Evolutionary conservation across 2,888 invertebrate species (phyloP).

Genomic region (Galerucella pusilla): DNA sequence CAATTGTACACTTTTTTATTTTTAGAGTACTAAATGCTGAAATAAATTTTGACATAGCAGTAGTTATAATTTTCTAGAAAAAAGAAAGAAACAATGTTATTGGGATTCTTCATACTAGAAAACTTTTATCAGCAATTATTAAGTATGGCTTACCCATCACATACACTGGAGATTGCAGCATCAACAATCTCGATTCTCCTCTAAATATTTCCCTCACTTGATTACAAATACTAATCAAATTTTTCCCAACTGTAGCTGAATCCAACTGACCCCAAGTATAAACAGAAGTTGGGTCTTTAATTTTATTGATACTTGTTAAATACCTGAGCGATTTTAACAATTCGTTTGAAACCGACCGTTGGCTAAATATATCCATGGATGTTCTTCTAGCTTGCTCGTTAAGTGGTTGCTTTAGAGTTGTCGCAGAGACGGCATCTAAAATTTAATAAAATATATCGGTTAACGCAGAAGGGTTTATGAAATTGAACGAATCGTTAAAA

Average conservation of each 20-base stretch:
- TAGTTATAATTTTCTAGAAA: no score
- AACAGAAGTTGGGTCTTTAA: constrained; percentile 48
- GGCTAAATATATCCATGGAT: constrained; percentile 68
- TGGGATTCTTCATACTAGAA: no score
- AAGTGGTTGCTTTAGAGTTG: constrained; percentile 52
- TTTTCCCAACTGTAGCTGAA: constrained; percentile 64
- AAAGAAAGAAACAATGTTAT: no score
- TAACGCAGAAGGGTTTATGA: background rate
- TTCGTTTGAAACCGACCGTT: constrained; percentile 69
- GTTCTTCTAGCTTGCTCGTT: constrained; percentile 55
- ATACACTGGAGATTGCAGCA: constrained; percentile 69
- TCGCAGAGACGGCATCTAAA: constrained; percentile 55
- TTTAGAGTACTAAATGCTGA: background rate
- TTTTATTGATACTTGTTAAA: constrained; percentile 51
- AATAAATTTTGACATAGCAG: no score
- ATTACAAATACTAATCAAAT: constrained; percentile 67
- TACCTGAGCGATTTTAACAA: constrained; percentile 65
- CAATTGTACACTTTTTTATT: constrained; percentile 46
- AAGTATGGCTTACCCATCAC: constrained; percentile 65
- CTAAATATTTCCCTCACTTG: constrained; percentile 66
- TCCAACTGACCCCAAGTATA: constrained; percentile 60
- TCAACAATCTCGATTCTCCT: constrained; percentile 68
- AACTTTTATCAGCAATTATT: no score
- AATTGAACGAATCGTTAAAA: no score
- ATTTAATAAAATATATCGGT: constrained; percentile 8